These are phyloP conservation scores for Leptinotarsa peninsularis DNA, from an alignment of 2,888 invertebrate genomes.

Conservation along the genomic window DNA sequence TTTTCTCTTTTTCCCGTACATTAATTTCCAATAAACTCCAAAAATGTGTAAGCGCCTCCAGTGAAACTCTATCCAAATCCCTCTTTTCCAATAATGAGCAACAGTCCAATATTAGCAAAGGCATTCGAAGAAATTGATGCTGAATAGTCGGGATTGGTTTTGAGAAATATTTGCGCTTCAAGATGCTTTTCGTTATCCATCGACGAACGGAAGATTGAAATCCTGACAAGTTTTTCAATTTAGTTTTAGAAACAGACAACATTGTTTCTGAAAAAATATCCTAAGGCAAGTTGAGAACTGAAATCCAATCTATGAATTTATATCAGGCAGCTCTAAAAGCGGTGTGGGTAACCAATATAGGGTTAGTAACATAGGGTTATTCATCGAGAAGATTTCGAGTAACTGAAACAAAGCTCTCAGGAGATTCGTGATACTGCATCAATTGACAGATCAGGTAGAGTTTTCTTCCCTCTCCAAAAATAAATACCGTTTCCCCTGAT, in stretches of 20 bases:
- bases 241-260: not conserved
- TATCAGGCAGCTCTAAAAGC: too few species aligned
- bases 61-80: not conserved
- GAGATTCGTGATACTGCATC: too few species aligned
- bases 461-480: too few species aligned
- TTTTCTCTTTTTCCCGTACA: not conserved
- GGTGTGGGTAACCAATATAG: too few species aligned
- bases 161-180: not conserved
- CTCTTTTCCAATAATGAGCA: not conserved
- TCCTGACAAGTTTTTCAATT: conserved; percentile 1
- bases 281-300: too few species aligned
- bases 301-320: too few species aligned
- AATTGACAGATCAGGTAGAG: too few species aligned
- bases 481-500: too few species aligned
- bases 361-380: too few species aligned
- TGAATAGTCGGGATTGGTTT: not conserved
- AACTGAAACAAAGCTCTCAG: too few species aligned
- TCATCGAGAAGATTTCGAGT: too few species aligned
- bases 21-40: not conserved
- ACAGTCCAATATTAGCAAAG: not conserved
- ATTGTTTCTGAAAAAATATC: not conserved
- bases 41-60: not conserved
- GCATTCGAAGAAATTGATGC: conserved; percentile 2
- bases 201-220: not conserved
- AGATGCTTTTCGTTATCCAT: not conserved